Evolutionary conservation across 2,113 vertebrate species (phyloP).

Genomic region (Pseudorectes ferrugineus): DNA sequence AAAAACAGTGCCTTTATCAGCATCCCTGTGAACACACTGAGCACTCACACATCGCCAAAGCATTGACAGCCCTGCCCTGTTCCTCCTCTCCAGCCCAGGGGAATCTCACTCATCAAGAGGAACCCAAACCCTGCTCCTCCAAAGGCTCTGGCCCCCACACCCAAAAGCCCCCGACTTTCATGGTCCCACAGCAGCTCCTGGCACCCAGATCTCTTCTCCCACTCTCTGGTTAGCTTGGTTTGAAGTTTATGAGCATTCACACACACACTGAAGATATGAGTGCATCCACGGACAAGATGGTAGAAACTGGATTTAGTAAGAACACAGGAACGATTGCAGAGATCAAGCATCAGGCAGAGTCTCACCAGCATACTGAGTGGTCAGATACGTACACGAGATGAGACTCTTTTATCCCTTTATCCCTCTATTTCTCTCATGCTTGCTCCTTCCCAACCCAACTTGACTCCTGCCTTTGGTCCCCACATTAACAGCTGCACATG

Average conservation of each 20-base stretch:
- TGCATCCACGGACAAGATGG: rapidly evolving
- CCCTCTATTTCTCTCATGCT: not conserved
- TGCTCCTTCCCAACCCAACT: not conserved
- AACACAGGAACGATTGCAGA: rapidly evolving
- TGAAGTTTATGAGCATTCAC: not conserved
- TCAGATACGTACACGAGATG: rapidly evolving
- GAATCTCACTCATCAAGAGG: not conserved
- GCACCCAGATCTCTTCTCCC: not conserved
- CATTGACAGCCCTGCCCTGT: rapidly evolving
- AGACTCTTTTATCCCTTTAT: not conserved
- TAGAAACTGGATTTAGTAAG: not conserved
- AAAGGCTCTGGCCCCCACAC: not conserved
- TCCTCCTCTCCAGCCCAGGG: not conserved
- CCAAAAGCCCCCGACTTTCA: not conserved
- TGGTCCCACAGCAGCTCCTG: not conserved
- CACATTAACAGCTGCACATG: not conserved
- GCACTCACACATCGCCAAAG: not conserved
- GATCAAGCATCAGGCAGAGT: not conserved
- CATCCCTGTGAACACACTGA: not conserved
- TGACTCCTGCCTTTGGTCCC: not conserved
- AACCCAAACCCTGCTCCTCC: not conserved
- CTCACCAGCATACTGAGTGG: not conserved
- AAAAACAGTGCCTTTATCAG: not conserved
- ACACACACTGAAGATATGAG: not conserved
- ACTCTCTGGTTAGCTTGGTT: not conserved